A percentile compares a stretch with the other conserved stretches of the same genome.
phyloP scores from a whole-genome alignment of 1,140 invertebrate genomes.

The Episyrphus balteatus region DNA sequence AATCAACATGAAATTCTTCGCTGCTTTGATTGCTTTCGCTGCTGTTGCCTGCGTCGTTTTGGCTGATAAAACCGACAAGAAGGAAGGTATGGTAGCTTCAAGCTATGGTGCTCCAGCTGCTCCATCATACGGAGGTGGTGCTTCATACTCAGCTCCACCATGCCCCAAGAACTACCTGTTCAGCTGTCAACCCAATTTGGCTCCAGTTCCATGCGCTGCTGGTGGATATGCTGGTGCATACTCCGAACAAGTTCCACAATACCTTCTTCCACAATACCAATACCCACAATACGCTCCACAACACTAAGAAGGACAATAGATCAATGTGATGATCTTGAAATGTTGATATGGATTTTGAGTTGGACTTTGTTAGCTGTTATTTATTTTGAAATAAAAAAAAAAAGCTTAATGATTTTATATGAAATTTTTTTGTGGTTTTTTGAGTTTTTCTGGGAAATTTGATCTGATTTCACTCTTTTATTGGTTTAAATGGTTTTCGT shows the following conservation, averaged over 20 bases:
- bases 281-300: constrained; percentile 17
- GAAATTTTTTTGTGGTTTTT: too few species aligned
- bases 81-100: constrained; percentile 27
- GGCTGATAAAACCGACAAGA: constrained; percentile 4
- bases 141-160: constrained; percentile 21
- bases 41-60: constrained; percentile 2
- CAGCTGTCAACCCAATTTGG: constrained; percentile 30
- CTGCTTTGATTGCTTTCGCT: constrained; percentile 19
- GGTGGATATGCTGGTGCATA: constrained; percentile 25
- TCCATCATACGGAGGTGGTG: constrained; percentile 17
- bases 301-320: too few species aligned
- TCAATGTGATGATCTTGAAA: too few species aligned
- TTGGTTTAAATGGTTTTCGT: too few species aligned
- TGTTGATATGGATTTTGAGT: too few species aligned
- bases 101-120: constrained; percentile 19
- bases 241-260: constrained; percentile 21
- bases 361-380: too few species aligned
- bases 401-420: too few species aligned
- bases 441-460: too few species aligned
- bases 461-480: too few species aligned
- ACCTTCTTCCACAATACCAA: constrained; percentile 19
- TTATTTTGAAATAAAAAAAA: too few species aligned
- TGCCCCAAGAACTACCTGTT: constrained; percentile 33
- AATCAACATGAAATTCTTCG: constrained; percentile 28
- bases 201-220: constrained; percentile 25